Conservation (phyloP, 2,113 vertebrate genomes). For the Notothenia coriiceps region DNA sequence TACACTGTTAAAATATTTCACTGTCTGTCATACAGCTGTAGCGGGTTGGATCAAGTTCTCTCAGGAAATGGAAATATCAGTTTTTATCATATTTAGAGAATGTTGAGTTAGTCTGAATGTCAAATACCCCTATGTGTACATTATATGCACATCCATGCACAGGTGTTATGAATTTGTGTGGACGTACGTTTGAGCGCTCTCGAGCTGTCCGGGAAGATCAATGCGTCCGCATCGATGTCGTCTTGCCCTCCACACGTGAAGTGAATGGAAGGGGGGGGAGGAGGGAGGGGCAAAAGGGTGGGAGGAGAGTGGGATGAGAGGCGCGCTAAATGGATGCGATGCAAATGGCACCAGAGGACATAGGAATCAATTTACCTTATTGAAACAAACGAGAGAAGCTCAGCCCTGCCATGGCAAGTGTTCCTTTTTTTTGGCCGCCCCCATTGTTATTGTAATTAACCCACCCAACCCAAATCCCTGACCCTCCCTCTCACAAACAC, state of each 20-base stretch:
- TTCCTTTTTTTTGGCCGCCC: conserved; percentile 71
- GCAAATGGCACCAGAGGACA: conserved; percentile 84
- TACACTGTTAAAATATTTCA: neutral
- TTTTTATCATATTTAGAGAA: neutral
- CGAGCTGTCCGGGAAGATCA: conserved; percentile 69
- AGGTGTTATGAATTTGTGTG: conserved; percentile 25
- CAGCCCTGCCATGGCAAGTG: conserved; percentile 58
- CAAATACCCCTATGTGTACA: neutral
- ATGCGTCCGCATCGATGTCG: conserved; percentile 69
- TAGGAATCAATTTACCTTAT: conserved; percentile 86
- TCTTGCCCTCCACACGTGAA: conserved; percentile 69
- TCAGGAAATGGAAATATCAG: neutral
- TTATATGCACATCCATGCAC: conserved; percentile 8
- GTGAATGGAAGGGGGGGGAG: conserved; percentile 60
- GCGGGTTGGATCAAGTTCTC: neutral
- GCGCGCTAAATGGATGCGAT: conserved; percentile 80
- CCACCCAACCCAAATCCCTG: conserved; percentile 71
- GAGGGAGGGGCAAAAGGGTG: conserved; percentile 45
- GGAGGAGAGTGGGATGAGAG: conserved; percentile 62
- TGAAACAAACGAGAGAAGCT: conserved; percentile 85
- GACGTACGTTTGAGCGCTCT: conserved; percentile 17
- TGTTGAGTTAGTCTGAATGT: neutral
- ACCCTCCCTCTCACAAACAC: conserved; percentile 64
- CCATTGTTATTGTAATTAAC: conserved; percentile 84
- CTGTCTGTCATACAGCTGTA: neutral